A percentile compares a stretch with the other conserved stretches of the same genome.
Evolutionary conservation across 1,140 invertebrate genomes (phyloP).

Genomic region (Chironomus tepperi): DNA sequence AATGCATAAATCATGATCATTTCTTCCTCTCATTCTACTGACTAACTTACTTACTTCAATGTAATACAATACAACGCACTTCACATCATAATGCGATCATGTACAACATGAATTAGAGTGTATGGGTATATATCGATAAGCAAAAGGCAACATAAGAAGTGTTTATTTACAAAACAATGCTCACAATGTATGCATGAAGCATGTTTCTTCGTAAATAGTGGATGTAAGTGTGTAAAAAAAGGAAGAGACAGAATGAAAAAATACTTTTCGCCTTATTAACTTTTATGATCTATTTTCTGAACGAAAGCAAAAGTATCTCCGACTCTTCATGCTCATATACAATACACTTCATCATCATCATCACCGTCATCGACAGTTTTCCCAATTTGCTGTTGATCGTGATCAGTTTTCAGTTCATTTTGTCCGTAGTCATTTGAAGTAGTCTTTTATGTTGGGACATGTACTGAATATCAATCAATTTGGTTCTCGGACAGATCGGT

Average conservation of each 20-base stretch:
- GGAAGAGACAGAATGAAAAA: background rate
- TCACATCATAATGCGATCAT: no score
- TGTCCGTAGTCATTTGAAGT: no score
- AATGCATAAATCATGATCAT: conserved; percentile 8
- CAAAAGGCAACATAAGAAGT: background rate
- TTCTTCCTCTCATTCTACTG: background rate
- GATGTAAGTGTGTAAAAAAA: background rate
- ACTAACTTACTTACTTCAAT: background rate
- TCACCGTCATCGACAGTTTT: background rate
- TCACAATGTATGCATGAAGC: background rate
- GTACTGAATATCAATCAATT: no score
- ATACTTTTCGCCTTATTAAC: background rate
- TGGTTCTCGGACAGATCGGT: no score
- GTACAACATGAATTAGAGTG: background rate
- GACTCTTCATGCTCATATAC: background rate
- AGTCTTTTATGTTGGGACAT: no score
- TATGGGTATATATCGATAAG: no score
- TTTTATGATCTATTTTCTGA: conserved; percentile 23
- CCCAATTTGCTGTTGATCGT: no score
- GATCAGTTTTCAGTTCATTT: no score
- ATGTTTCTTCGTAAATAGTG: background rate
- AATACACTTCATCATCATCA: background rate
- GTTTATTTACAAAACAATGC: conserved; percentile 21
- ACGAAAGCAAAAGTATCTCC: background rate
- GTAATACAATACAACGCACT: background rate